These are phyloP conservation scores for Protophormia terraenovae DNA, from an alignment of 2,888 invertebrate species.

Conservation along the genomic window DNA sequence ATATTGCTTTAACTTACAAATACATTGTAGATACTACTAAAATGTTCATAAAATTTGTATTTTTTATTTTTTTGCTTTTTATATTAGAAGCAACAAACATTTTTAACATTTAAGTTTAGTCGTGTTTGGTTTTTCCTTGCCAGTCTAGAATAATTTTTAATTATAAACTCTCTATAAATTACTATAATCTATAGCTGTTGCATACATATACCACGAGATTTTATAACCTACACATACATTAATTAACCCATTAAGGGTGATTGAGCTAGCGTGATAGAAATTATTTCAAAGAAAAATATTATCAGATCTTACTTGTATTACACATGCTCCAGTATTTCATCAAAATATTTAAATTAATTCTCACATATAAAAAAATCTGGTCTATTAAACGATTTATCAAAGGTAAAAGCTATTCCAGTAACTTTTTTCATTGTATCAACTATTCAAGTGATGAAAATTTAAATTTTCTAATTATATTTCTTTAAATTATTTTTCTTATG, in stretches of 20 bases:
- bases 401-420: no score
- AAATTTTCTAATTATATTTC: no score
- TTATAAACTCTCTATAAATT: constrained; percentile 68
- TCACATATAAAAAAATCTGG: no score
- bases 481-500: no score
- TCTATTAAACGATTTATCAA: no score
- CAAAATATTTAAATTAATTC: no score
- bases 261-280: no score
- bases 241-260: constrained; percentile 32
- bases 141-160: constrained; percentile 66
- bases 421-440: no score
- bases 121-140: constrained; percentile 50
- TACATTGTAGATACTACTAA: neutral
- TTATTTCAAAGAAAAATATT: no score
- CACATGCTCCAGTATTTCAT: no score
- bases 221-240: constrained; percentile 53
- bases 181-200: constrained; percentile 65
- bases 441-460: no score
- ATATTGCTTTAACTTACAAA: neutral
- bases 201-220: constrained; percentile 50
- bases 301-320: no score
- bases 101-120: constrained; percentile 58
- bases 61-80: neutral
- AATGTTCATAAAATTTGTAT: neutral
- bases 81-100: constrained; percentile 42